phyloP scores from a whole-genome alignment of 2,797 vertebrate genomes.

The Pseudochromis fuscus region DNA sequence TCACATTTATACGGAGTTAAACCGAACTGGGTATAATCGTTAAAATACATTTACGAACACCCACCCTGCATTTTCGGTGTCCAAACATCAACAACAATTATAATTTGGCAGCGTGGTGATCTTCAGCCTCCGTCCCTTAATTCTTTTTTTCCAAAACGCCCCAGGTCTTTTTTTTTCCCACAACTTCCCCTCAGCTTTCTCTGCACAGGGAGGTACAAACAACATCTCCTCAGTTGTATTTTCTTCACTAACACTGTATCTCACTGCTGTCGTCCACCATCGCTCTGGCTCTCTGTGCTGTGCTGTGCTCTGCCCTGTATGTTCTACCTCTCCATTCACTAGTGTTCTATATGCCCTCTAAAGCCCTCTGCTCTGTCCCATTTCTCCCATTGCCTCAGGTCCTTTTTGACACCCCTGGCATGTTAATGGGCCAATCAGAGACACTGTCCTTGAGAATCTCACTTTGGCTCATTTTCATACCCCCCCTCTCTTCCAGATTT shows the following conservation, averaged over 20 bases:
- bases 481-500: slow-evolving; percentile 79
- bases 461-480: slow-evolving; percentile 84
- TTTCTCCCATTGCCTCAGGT: slow-evolving; percentile 81
- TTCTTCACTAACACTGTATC: slow-evolving; percentile 46
- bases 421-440: slow-evolving; percentile 81
- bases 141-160: slow-evolving; percentile 52
- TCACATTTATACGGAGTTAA: slow-evolving; percentile 75
- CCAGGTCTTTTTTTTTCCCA: slow-evolving; percentile 37
- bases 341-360: slow-evolving; percentile 75
- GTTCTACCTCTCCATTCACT: slow-evolving; percentile 61
- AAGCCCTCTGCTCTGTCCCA: slow-evolving; percentile 80
- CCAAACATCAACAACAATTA: slow-evolving; percentile 80
- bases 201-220: slow-evolving; percentile 47
- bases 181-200: slow-evolving; percentile 55
- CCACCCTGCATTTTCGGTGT: slow-evolving; percentile 65
- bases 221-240: slow-evolving; percentile 31
- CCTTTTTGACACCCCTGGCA: slow-evolving; percentile 82
- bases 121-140: slow-evolving; percentile 64
- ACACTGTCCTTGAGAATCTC: slow-evolving; percentile 85
- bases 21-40: slow-evolving; percentile 74
- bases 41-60: slow-evolving; percentile 77
- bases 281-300: slow-evolving; percentile 58
- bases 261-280: slow-evolving; percentile 64
- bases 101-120: slow-evolving; percentile 67
- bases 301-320: slow-evolving; percentile 77